phyloP scores from a whole-genome alignment of 1,140 invertebrate genomes.

The Drosophila pallidifrons region DNA sequence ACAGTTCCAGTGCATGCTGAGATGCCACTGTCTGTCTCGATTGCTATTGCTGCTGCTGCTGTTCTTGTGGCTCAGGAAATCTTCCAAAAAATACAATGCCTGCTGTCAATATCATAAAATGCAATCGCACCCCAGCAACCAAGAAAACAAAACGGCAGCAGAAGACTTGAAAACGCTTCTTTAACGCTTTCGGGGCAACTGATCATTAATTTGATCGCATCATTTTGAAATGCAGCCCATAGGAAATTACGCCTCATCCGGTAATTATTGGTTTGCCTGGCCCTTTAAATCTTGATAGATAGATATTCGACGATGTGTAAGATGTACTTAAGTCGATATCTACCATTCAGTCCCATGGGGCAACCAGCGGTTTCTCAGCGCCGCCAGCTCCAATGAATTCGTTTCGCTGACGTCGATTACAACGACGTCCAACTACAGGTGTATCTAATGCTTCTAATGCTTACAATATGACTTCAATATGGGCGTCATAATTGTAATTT shows the following conservation, averaged over 20 bases:
- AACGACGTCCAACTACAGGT: slow-evolving; percentile 46
- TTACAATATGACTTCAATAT: slow-evolving; percentile 46
- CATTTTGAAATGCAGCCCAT: slow-evolving; percentile 71
- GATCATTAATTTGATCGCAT: slow-evolving; percentile 77
- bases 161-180: slow-evolving; percentile 43
- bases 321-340: slow-evolving; percentile 19
- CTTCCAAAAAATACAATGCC: slow-evolving; percentile 15
- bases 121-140: slow-evolving; percentile 47
- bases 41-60: slow-evolving; percentile 53
- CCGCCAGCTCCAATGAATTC: slow-evolving; percentile 56
- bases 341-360: slow-evolving; percentile 14
- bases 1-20: slow-evolving; percentile 26
- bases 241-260: slow-evolving; percentile 78
- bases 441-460: slow-evolving; percentile 53
- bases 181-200: slow-evolving; percentile 47
- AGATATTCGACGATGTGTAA: slow-evolving; percentile 54
- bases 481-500: slow-evolving; percentile 67
- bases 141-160: slow-evolving; percentile 3
- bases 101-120: slow-evolving; percentile 52
- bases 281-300: slow-evolving; percentile 74
- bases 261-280: slow-evolving; percentile 76
- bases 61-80: slow-evolving; percentile 49
- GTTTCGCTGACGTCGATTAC: slow-evolving; percentile 14
- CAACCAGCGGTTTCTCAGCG: slow-evolving; percentile 62
- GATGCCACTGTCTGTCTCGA: slow-evolving; percentile 44